These are phyloP conservation scores for Limosa lapponica DNA, from an alignment of 2,797 vertebrate species.

Conservation along the genomic window DNA sequence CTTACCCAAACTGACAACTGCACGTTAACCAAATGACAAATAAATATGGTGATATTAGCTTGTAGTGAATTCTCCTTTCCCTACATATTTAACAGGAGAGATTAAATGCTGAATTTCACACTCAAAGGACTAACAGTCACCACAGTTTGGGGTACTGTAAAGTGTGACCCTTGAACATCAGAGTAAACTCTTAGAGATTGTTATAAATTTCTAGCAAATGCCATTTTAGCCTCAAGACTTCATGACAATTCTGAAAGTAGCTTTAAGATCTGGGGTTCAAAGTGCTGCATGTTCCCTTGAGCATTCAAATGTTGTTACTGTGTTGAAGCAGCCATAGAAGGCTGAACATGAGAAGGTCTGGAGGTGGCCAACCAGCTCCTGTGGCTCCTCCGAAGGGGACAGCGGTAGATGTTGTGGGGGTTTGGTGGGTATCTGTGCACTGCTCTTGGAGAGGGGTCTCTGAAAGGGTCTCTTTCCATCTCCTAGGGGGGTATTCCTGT, in stretches of 20 bases:
- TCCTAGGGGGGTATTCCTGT: background rate
- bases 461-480: background rate
- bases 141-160: background rate
- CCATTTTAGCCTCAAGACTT: background rate
- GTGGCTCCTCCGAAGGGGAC: background rate
- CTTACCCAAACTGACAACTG: background rate
- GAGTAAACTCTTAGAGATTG: background rate
- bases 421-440: background rate
- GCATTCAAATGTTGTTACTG: background rate
- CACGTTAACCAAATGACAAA: background rate
- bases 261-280: background rate
- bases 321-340: background rate
- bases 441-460: background rate
- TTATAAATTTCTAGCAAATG: background rate
- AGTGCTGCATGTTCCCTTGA: background rate
- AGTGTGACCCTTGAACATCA: background rate
- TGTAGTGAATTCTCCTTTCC: background rate
- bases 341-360: background rate
- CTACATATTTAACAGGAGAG: background rate
- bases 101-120: background rate
- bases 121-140: background rate
- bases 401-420: fast-evolving
- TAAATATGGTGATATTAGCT: background rate
- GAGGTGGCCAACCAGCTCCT: fast-evolving
- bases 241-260: background rate